Percentiles rank a stretch among this genome's conserved stretches.
phyloP scores from a whole-genome alignment of 2,888 invertebrate species.

The Diloba caeruleocephala region DNA sequence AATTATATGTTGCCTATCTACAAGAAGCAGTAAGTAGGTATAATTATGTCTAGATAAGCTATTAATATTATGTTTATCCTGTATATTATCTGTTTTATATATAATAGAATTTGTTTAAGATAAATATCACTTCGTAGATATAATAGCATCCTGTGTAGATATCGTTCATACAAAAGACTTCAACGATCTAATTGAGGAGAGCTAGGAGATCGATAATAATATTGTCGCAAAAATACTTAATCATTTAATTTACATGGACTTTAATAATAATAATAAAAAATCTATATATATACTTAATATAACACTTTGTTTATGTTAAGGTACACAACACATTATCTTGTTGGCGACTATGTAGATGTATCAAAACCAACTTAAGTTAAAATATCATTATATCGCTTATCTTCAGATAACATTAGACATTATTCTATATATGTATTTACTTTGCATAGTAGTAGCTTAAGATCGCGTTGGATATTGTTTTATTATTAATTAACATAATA shows the following conservation, averaged over 20 bases:
- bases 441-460: too few relatives aligned
- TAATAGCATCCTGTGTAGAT: not conserved
- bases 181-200: constrained; percentile 37
- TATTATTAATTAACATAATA: too few relatives aligned
- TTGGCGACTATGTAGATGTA: not conserved
- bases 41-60: constrained; percentile 6
- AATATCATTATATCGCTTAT: constrained; percentile 8
- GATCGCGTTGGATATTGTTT: too few relatives aligned
- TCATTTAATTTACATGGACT: not conserved
- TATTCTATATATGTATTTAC: too few relatives aligned
- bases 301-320: not conserved
- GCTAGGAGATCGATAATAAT: not conserved
- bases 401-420: constrained; percentile 16
- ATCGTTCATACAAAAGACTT: constrained; percentile 50
- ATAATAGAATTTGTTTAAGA: not conserved
- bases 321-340: constrained; percentile 14
- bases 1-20: constrained; percentile 19
- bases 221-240: not conserved
- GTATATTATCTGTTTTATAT: not conserved
- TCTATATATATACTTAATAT: too few relatives aligned
- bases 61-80: not conserved
- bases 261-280: too few relatives aligned
- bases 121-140: not conserved
- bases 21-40: constrained; percentile 13
- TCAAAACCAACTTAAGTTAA: constrained; percentile 6